These are phyloP conservation scores for Melanerpes aurifrons DNA, from an alignment of 2,113 vertebrate species.

Conservation along the genomic window DNA sequence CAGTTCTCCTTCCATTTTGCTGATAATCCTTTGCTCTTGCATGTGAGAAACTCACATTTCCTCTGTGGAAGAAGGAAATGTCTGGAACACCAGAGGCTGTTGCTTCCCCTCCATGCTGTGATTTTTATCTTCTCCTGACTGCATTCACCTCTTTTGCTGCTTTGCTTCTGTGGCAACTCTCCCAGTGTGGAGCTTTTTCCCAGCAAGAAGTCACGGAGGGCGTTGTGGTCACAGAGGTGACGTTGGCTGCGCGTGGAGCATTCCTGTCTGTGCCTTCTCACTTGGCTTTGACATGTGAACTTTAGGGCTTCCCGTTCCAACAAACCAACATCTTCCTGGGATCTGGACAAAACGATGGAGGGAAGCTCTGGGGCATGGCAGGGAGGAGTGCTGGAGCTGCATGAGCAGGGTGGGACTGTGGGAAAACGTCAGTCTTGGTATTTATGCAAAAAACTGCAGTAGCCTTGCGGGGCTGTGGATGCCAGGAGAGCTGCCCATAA, in stretches of 20 bases:
- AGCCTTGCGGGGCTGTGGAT: conserved; percentile 37
- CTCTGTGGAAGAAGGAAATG: neutral
- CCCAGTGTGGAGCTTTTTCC: neutral
- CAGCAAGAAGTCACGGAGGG: neutral
- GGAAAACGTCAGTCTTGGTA: conserved; percentile 7
- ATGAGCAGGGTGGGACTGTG: conserved; percentile 15
- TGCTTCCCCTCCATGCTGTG: neutral
- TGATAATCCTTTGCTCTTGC: neutral
- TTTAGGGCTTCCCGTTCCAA: neutral
- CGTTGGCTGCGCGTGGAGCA: neutral
- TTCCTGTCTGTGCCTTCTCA: neutral
- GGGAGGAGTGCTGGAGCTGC: neutral
- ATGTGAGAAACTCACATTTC: neutral
- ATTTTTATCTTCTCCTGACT: neutral
- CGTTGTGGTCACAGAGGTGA: neutral
- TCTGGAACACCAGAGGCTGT: neutral
- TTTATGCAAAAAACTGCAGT: conserved; percentile 66
- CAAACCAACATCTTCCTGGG: rapidly evolving
- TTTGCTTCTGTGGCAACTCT: neutral
- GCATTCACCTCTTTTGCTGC: neutral
- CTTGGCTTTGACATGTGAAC: neutral
- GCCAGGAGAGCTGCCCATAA: conserved; percentile 34
- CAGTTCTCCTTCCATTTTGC: neutral
- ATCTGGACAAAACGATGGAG: neutral
- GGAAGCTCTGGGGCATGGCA: neutral